Conservation (phyloP, 2,113 vertebrate genomes). For the Bolborhynchus lineola region DNA sequence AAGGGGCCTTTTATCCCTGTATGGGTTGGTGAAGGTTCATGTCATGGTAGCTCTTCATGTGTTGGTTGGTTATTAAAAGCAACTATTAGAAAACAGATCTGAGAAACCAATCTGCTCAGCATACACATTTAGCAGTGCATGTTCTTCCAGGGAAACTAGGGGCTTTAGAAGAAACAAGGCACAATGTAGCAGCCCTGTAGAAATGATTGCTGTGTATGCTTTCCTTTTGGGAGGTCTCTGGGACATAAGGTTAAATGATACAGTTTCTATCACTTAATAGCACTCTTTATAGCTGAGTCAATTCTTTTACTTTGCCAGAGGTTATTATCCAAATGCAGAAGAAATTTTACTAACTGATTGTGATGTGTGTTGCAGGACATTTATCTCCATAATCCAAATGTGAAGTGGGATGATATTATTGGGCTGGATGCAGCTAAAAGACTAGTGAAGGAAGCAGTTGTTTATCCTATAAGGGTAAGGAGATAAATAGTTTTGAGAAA, state of each 20-base stretch:
- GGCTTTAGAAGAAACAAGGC: not conserved
- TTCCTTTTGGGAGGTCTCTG: not conserved
- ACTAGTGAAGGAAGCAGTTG: slow-evolving; percentile 96
- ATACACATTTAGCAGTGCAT: not conserved
- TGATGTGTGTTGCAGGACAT: slow-evolving; percentile 81
- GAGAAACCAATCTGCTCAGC: not conserved
- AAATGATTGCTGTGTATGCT: not conserved
- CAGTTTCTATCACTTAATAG: not conserved
- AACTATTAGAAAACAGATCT: not conserved
- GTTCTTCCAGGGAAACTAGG: not conserved
- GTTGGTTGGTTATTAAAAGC: not conserved
- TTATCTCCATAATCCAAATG: slow-evolving; percentile 91
- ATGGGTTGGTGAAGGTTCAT: not conserved
- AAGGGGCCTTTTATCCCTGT: too few relatives aligned
- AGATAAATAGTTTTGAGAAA: not conserved
- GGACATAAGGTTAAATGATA: not conserved
- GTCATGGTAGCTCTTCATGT: not conserved
- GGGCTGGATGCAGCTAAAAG: slow-evolving; percentile 93
- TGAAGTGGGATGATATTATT: slow-evolving; percentile 94
- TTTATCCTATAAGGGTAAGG: slow-evolving; percentile 93
- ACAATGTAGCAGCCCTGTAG: not conserved
- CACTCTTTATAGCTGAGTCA: not conserved
- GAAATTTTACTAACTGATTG: slow-evolving; percentile 44
- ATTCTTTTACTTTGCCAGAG: not conserved
- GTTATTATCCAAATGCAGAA: not conserved